These are phyloP conservation scores for Ditylenchus weischeri DNA, from an alignment of 2,888 invertebrate genomes.

Conservation along the genomic window DNA sequence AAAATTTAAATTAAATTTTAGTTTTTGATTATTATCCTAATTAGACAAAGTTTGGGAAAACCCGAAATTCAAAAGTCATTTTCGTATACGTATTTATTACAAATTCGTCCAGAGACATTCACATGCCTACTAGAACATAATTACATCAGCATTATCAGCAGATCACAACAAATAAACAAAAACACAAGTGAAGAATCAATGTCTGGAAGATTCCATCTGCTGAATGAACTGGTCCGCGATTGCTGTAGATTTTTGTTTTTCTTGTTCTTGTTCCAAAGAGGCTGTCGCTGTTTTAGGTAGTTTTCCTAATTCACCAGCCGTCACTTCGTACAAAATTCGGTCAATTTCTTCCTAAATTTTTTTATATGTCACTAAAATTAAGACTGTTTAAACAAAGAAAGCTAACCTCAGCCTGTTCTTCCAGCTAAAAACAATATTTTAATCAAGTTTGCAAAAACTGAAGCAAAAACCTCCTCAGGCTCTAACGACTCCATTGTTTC, in stretches of 20 bases:
- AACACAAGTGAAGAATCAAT: not conserved
- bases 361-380: no score
- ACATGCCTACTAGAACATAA: not conserved
- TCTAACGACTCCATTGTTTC: constrained; percentile 88
- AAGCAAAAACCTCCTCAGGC: constrained; percentile 67
- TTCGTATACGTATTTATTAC: not conserved
- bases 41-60: no score
- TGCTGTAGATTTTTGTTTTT: constrained; percentile 13
- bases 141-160: not conserved
- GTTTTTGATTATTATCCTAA: no score
- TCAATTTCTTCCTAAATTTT: constrained; percentile 49
- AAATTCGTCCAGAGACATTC: not conserved
- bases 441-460: no score
- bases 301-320: constrained; percentile 54
- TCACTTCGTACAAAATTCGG: constrained; percentile 55
- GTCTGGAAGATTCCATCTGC: constrained; percentile 25
- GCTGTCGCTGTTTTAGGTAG: constrained; percentile 48
- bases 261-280: constrained; percentile 32
- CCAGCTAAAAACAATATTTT: constrained; percentile 64
- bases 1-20: no score
- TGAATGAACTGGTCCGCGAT: constrained; percentile 36
- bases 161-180: not conserved
- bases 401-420: constrained; percentile 81
- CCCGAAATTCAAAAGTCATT: not conserved
- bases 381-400: not conserved